These are phyloP conservation scores for Odontamblyopus rebecca DNA, from an alignment of 2,797 vertebrate genomes.

Conservation along the genomic window DNA sequence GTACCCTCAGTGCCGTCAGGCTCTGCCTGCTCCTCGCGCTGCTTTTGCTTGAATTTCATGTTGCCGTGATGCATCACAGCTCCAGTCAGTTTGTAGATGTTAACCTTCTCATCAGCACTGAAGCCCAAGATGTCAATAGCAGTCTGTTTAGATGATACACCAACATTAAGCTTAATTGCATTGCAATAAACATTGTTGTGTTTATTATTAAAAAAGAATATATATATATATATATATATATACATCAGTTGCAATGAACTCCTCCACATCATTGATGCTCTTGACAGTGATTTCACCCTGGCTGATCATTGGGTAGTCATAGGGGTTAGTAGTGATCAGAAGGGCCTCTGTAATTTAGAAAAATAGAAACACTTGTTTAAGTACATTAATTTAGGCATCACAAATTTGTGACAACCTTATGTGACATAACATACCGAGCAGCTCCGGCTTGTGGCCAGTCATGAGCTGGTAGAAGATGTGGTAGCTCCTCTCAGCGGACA, in stretches of 20 bases:
- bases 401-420: background rate
- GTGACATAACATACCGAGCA: slow-evolving; percentile 56
- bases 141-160: slow-evolving; percentile 52
- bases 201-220: no score
- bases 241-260: slow-evolving; percentile 88
- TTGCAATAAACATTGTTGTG: no score
- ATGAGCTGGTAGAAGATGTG: slow-evolving; percentile 91
- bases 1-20: slow-evolving; percentile 83
- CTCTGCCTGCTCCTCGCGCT: slow-evolving; percentile 77
- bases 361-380: background rate
- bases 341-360: slow-evolving; percentile 78
- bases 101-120: slow-evolving; percentile 74
- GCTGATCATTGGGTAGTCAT: slow-evolving; percentile 85
- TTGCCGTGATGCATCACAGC: slow-evolving; percentile 75
- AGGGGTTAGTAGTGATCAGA: slow-evolving; percentile 88
- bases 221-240: slow-evolving; percentile 31
- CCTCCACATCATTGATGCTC: slow-evolving; percentile 87
- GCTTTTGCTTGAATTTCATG: slow-evolving; percentile 82
- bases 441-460: slow-evolving; percentile 87
- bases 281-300: slow-evolving; percentile 87
- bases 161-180: background rate
- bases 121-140: slow-evolving; percentile 85
- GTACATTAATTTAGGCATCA: background rate
- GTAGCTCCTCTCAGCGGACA: slow-evolving; percentile 87
- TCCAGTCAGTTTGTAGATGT: slow-evolving; percentile 84